Evolutionary conservation across 2,113 vertebrate species (phyloP).

Genomic region (rat (Rattus norvegicus)): DNA sequence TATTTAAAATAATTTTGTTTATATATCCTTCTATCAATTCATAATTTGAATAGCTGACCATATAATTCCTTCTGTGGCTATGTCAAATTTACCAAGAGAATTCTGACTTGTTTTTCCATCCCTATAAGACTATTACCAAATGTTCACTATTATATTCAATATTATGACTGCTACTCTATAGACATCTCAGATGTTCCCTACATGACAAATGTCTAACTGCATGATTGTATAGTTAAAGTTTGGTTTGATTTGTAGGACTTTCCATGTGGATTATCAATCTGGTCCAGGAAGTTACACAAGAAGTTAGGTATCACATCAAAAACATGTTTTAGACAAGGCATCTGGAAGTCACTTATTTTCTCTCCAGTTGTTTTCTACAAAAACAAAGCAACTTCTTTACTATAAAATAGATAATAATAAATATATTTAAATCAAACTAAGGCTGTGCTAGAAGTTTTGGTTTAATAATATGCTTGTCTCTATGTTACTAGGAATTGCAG

Average conservation of each 20-base stretch:
- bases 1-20: slow-evolving; percentile 43
- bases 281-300: neutral
- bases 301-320: neutral
- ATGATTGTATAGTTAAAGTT: neutral
- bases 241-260: slow-evolving; percentile 34
- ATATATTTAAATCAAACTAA: neutral
- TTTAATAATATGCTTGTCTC: slow-evolving; percentile 4
- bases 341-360: neutral
- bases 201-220: neutral
- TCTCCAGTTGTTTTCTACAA: neutral
- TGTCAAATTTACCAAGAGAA: slow-evolving; percentile 14
- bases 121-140: slow-evolving; percentile 35
- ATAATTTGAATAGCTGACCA: slow-evolving; percentile 5
- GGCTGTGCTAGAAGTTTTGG: slow-evolving; percentile 24
- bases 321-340: neutral
- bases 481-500: neutral
- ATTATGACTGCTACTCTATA: neutral
- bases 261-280: neutral
- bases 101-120: neutral
- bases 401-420: neutral
- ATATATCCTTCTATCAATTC: neutral
- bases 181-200: neutral
- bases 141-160: neutral
- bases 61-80: neutral
- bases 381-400: neutral